These are phyloP conservation scores for Bellardia pandia DNA, from an alignment of 2,888 invertebrate genomes.

Conservation along the genomic window DNA sequence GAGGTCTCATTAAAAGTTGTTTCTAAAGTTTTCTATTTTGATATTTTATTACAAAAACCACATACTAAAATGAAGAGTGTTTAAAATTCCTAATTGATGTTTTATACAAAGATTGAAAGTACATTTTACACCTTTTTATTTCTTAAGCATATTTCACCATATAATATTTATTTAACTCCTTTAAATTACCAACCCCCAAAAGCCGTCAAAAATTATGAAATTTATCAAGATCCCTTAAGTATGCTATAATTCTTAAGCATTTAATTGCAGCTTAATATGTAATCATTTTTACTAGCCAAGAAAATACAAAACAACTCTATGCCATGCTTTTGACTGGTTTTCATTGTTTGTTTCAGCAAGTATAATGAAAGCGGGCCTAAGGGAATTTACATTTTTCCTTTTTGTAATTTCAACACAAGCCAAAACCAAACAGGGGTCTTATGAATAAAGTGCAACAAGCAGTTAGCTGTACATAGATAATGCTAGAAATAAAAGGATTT, in stretches of 20 bases:
- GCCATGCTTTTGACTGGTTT: constrained; percentile 38
- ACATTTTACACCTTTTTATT: too few species aligned
- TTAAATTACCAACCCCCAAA: too few species aligned
- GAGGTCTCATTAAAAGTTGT: too few species aligned
- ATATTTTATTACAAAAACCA: too few species aligned
- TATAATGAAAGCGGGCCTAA: constrained; percentile 68
- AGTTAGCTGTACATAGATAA: background rate
- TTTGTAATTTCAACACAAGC: constrained; percentile 63
- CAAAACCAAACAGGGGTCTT: constrained; percentile 15
- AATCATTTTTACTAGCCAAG: background rate
- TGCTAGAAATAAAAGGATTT: constrained; percentile 43
- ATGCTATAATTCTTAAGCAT: background rate
- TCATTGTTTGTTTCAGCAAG: background rate
- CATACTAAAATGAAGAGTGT: too few species aligned
- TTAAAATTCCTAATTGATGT: too few species aligned
- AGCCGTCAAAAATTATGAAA: too few species aligned
- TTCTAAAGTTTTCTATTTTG: too few species aligned
- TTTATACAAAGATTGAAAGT: too few species aligned
- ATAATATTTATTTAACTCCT: too few species aligned
- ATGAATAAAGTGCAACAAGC: background rate
- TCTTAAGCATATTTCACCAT: too few species aligned
- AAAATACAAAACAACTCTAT: constrained; percentile 27
- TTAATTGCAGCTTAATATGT: constrained; percentile 37
- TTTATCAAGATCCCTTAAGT: background rate
- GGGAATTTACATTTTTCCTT: constrained; percentile 74